Evolutionary conservation across 2,113 vertebrate species (phyloP), one percentile per base, ranked within the genome.

Genomic region (Atlantisia rogersi): DNA sequence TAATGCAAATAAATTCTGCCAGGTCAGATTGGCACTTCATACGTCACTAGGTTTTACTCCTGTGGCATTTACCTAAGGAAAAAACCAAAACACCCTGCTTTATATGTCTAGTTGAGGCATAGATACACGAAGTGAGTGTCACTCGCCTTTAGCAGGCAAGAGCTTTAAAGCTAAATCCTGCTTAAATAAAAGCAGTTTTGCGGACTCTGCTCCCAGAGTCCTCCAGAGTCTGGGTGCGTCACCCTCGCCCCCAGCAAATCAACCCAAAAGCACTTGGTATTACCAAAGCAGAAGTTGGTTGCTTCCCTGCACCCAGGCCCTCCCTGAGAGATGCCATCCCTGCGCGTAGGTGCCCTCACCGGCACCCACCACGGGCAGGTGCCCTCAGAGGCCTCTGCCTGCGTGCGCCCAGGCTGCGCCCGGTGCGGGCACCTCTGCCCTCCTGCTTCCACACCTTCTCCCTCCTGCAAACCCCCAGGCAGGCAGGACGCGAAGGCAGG

Each of bases 371-470:
- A 29, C 0, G 2, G 58, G 39, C 59, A 20, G 59, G 8, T 3
- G 2, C 37, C 58, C 10, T 25, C 44, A 11, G 44, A 39, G 44
- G 8, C 14, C 53, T 48, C 64, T 32, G 58, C 65, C 64, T 0
- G 0, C 0, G 55, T 0, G 0, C 0, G 55, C 31, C 19, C 40
- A 18, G 1, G 1, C 29, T 2, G 10, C n/a, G 44, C 28, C 63
- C 63, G n/a, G 12, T 6, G 10, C 21, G 2, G 58, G 39, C 52
- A 55, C 17, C 39, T 24, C 52, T 22, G 31, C 8, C 46, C 25
- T 37, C 59, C 79, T 24, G 52, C 79, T 78, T 44, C 71, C 50
- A 11, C 8, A 31, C 20, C 22, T 52, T 15, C 71, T 35, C 65
- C 39, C 11, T 8, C 28, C 44, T 32, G 25, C 39, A 14, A 48